Conservation (phyloP, 1,140 invertebrate species). For the Pygmarrhopalites habei region DNA sequence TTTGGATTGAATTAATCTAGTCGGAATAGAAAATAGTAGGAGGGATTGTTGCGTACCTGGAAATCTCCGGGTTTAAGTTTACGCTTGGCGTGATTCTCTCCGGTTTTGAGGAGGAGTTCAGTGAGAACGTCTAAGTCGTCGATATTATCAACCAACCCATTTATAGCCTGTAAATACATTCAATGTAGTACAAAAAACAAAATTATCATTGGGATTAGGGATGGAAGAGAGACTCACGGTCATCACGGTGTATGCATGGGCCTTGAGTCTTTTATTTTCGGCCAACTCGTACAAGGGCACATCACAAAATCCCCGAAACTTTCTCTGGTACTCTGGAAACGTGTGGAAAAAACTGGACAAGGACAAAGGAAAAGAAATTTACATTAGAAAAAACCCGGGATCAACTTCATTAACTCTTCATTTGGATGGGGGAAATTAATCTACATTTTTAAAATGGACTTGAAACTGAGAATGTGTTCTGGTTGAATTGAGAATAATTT, state of each 20-base stretch:
- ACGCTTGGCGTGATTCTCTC: conserved; percentile 42
- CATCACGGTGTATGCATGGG: conserved; percentile 45
- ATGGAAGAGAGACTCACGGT: too few species aligned
- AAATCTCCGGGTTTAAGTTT: conserved; percentile 42
- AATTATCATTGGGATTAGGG: too few species aligned
- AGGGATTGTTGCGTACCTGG: conserved; percentile 38
- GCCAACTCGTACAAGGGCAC: conserved; percentile 40
- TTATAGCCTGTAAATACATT: too few species aligned
- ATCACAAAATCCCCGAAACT: conserved; percentile 42
- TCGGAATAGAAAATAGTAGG: too few species aligned
- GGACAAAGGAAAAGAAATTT: neutral
- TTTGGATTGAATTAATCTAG: too few species aligned
- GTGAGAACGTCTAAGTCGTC: conserved; percentile 43
- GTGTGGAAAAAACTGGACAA: conserved; percentile 42
- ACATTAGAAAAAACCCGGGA: neutral
- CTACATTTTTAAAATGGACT: neutral
- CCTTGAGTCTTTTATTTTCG: conserved; percentile 40
- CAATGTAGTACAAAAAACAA: too few species aligned
- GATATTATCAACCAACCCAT: conserved; percentile 44
- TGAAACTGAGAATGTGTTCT: neutral
- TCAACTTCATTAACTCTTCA: neutral
- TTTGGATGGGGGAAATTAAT: neutral
- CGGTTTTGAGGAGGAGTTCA: conserved; percentile 44
- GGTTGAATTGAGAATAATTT: neutral
- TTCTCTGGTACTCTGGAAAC: conserved; percentile 42